These are phyloP conservation scores for Brachyalestes nurse DNA, from an alignment of 2,797 vertebrate genomes.

Conservation along the genomic window DNA sequence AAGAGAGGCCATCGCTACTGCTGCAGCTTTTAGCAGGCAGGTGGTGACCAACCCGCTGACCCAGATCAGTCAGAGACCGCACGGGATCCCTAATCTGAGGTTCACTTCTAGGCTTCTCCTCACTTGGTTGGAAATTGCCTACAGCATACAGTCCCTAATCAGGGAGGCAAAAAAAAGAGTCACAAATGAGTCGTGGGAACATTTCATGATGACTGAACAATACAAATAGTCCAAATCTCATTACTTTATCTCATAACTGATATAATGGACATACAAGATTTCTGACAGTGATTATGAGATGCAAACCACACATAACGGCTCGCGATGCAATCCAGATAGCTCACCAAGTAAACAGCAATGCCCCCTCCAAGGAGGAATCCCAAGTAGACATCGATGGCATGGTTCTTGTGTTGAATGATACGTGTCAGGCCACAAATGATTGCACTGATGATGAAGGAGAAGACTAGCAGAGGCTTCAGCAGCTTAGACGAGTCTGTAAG, in stretches of 20 bases:
- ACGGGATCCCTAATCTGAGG: constrained; percentile 76
- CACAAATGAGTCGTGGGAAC: background rate
- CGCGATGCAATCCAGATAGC: background rate
- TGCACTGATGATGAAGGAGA: constrained; percentile 95
- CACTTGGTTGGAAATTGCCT: constrained; percentile 92
- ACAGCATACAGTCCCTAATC: constrained; percentile 92
- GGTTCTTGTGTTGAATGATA: constrained; percentile 97
- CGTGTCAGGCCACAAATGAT: constrained; percentile 96
- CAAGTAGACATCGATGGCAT: constrained; percentile 94
- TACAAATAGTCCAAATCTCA: too few relatives aligned
- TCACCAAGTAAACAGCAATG: constrained; percentile 94
- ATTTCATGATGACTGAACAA: background rate
- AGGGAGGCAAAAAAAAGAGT: background rate
- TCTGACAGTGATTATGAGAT: background rate
- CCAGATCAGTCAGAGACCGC: constrained; percentile 87
- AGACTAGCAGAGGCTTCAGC: constrained; percentile 94
- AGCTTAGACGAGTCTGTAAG: constrained; percentile 96
- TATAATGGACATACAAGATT: background rate
- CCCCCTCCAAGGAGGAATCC: constrained; percentile 94
- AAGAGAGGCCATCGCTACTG: constrained; percentile 78
- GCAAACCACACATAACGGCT: background rate
- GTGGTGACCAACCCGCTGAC: constrained; percentile 86
- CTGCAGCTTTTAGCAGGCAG: constrained; percentile 87
- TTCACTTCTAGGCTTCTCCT: constrained; percentile 76
- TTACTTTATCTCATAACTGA: background rate